Conservation (phyloP, 2,888 invertebrate species). For the Meghimatium bilineatum region DNA sequence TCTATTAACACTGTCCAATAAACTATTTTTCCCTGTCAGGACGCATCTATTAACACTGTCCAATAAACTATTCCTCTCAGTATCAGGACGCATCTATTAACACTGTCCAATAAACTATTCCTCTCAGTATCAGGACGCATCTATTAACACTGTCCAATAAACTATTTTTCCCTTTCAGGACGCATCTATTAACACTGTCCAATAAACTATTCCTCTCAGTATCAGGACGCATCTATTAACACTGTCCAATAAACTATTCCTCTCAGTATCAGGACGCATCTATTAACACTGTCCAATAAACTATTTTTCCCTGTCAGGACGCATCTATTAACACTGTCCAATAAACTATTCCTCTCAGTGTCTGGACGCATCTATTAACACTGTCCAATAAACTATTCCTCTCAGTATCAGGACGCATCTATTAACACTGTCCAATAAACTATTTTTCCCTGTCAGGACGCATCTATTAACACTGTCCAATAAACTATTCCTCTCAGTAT, state of each 20-base stretch:
- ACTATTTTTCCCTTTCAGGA: neutral
- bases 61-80: neutral
- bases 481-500: no score
- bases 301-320: no score
- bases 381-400: no score
- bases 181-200: neutral
- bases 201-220: no score
- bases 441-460: neutral
- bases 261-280: neutral
- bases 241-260: neutral
- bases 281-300: neutral
- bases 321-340: neutral
- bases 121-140: no score
- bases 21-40: no score
- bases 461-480: neutral
- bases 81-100: neutral
- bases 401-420: slow-evolving; percentile 6
- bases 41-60: neutral
- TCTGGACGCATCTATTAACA: neutral
- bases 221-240: neutral
- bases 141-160: neutral
- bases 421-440: neutral
- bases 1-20: neutral
- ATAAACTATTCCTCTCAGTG: neutral
- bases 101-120: no score